Base-by-base conservation (phyloP, 2,888 invertebrate species). In the Helobdella robusta region DNA sequence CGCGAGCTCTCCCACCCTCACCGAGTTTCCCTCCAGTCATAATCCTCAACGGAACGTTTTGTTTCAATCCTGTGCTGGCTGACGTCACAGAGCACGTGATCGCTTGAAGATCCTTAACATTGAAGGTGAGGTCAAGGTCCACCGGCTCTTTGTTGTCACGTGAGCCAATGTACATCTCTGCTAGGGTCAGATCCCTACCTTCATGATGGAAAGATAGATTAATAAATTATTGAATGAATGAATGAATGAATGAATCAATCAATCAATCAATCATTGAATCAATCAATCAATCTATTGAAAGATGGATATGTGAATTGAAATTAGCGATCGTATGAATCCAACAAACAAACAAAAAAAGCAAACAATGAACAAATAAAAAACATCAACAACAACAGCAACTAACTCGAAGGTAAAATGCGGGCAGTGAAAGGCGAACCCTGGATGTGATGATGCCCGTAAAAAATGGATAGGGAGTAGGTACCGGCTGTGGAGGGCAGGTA, bases 361-460 rank as follows among this genome's bases (percentile, higher is more conserved):
- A n/a, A n/a, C n/a, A n/a, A n/a, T n/a, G n/a, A n/a, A n/a, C n/a
- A n/a, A n/a, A n/a, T n/a, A n/a, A n/a, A n/a, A n/a, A n/a, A n/a
- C n/a, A n/a, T n/a, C n/a, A n/a, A n/a, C n/a, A n/a, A n/a, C n/a
- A n/a, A n/a, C 4, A 54, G n/a, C 8, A 4, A 34, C 62, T 2
- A 48, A 62, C 62, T 50, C 30, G 50, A 32, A 36, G 65, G 65
- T 32, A 65, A 35, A n/a, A 65, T 65, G 32, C 35, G 59, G 23
- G 59, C 34, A n/a, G 60, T 52, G 52, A 60, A 65, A 1, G 65
- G 65, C 23, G 65, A 65, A 11, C 60, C 65, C 2, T 44, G 30
- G 8, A 65, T 60, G 25, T 65, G 60, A 5, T 25, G 48, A 32
- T 65, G 52, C 15, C 60, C 46, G 36, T 48, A 60, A 23, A 60